Evolutionary conservation across 2,113 vertebrate species (phyloP), one percentile per base, ranked within the genome.

Genomic region (Oreotrochilus melanogaster): DNA sequence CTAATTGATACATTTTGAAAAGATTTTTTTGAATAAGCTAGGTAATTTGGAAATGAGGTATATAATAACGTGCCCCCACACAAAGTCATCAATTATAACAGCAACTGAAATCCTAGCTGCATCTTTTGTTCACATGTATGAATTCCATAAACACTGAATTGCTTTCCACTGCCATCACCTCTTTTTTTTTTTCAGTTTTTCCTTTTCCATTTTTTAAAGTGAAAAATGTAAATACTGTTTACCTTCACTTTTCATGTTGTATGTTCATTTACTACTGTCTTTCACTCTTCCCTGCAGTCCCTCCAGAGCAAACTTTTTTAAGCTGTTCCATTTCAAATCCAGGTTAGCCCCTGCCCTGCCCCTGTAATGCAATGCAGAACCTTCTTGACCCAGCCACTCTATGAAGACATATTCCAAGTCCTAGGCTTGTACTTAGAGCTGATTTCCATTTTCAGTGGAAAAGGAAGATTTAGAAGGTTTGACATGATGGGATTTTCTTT

Each of bases 11-110:
- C 27, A 81, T 72, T 92, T 96, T 90, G 30, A 50, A 83, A 86
- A 88, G 18, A 74, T 70, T 86, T 95, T 79, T 84, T 81, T 92
- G 79, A 86, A 90, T 88, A 93, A 96, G 14, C n/a, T 71, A 74
- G 33, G 30, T 84, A 76, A 93, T 94, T 91, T 95, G 88, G 73
- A 93, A 92, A 72, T 91, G 3, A 86, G 56, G 30, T 78, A 56
- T 66, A 53, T 78, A 86, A 82, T 88, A 86, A 83, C 33, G 56
- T 50, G 62, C 16, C 51, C 28, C 12, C 48, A 58, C 51, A 73
- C 53, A 70, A 76, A 90, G 42, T 71, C 47, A 94, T 80, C 60
- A 66, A 60, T 86, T 93, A 71, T 61, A 73, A 18, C 18, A 64
- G 30, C 72, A 67, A 39, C 48, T 86, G 76, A 94, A 94, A 71